Evolutionary conservation across 2,888 invertebrate genomes (phyloP), one percentile per base, ranked within the genome.

Genomic region (Napeogenes sylphis): DNA sequence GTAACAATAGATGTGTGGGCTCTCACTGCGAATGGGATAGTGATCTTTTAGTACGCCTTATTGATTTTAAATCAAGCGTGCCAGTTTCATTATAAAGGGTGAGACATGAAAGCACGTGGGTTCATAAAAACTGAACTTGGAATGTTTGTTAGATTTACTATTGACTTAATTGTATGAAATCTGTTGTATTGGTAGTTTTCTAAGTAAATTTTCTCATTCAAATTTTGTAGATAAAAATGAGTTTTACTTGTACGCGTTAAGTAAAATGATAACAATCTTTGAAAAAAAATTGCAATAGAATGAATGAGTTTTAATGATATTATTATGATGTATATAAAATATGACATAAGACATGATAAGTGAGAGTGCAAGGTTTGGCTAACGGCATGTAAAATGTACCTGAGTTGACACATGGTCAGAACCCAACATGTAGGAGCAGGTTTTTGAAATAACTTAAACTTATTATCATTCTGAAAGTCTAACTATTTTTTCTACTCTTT

Each of bases 1-100:
- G 69, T 75, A 81, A 90, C 90, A 90, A 90, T 80, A 83, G 85
- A 81, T 81, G 78, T 81, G 82, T 83, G 83, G 83, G 80, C 80
- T 82, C 87, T 86, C 75, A 87, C 87, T 85, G 87, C 78, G 90
- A 84, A 82, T 81, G 77, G 78, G 81, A 83, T 83, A 81, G 84
- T 81, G 80, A 76, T 82, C 84, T 85, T 80, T 82, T 88, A 83
- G 80, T 81, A 75, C 68, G 73, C 79, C 73, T 84, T 89, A 89
- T 89, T 87, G 87, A 88, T 87, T 90, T 87, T 84, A 80, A 86
- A 90, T 86, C 81, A 71, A 76, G 80, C 82, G 82, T 84, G 81
- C 76, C 82, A 80, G 75, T 73, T 74, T 68, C 63, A 73, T 76
- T 71, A 82, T 71, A 80, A 81, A 79, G 77, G 77, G 78, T 74